Evolutionary conservation across 1,140 invertebrate genomes (phyloP).

Genomic region (Aphelinus atriplicis): DNA sequence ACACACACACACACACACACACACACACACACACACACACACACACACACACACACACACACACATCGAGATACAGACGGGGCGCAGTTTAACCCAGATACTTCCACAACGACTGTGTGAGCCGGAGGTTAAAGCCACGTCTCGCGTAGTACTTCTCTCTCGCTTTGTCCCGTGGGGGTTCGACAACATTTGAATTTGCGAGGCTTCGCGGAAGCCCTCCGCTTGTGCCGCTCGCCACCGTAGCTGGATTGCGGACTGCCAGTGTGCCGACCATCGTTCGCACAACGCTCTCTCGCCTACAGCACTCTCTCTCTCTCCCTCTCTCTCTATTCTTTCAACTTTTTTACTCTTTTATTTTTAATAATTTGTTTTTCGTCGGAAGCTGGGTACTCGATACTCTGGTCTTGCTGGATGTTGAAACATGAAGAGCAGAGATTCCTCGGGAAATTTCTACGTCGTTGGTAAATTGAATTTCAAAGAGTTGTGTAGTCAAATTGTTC

Average conservation of each 20-base stretch:
- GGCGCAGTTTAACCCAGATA: slow-evolving; percentile 37
- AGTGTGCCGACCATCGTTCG: not conserved
- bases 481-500: too few relatives aligned
- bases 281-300: not conserved
- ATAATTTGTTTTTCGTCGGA: not conserved
- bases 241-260: not conserved
- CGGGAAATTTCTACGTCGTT: too few relatives aligned
- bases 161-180: slow-evolving; percentile 42
- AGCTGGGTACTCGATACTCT: not conserved
- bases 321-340: too few relatives aligned
- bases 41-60: too few relatives aligned
- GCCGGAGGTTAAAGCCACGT: not conserved
- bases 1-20: too few relatives aligned
- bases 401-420: too few relatives aligned
- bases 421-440: too few relatives aligned
- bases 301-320: too few relatives aligned
- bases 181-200: slow-evolving; percentile 58
- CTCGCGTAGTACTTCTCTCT: slow-evolving; percentile 6
- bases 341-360: not conserved
- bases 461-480: too few relatives aligned
- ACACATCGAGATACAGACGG: too few relatives aligned
- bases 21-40: too few relatives aligned
- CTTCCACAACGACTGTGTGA: not conserved
- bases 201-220: slow-evolving; percentile 60
- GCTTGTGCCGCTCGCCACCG: not conserved